These are phyloP conservation scores for Popillia japonica DNA, from an alignment of 1,140 invertebrate species.

Conservation along the genomic window DNA sequence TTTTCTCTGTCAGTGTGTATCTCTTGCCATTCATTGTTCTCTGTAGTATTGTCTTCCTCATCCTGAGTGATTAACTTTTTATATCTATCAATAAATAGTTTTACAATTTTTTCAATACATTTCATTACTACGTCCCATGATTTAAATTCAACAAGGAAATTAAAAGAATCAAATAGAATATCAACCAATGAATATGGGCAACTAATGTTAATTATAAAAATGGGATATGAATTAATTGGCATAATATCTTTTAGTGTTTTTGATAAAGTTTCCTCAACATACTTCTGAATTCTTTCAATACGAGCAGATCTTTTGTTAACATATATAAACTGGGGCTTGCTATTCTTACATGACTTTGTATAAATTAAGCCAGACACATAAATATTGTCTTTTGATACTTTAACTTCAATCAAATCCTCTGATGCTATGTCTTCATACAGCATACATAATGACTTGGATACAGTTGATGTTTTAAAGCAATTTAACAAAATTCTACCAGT, in stretches of 20 bases:
- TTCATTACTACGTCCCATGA: constrained; percentile 65
- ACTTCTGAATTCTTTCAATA: constrained; percentile 64
- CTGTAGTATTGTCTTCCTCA: neutral
- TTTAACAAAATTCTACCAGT: constrained; percentile 66
- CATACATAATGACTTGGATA: constrained; percentile 63
- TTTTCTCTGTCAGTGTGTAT: neutral
- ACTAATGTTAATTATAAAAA: constrained; percentile 69
- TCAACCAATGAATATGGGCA: constrained; percentile 69
- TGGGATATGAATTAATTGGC: constrained; percentile 60
- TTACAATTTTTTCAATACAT: constrained; percentile 63
- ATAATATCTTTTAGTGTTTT: constrained; percentile 4
- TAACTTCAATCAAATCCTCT: constrained; percentile 62
- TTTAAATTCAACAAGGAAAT: constrained; percentile 69
- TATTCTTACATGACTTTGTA: constrained; percentile 60
- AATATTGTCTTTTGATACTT: constrained; percentile 63
- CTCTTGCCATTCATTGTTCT: neutral
- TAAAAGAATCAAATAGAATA: constrained; percentile 63
- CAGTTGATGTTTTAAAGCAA: constrained; percentile 64
- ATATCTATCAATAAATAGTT: constrained; percentile 37
- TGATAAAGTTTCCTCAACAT: constrained; percentile 57
- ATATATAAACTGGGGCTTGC: constrained; percentile 69
- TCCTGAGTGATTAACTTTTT: neutral
- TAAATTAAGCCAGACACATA: constrained; percentile 66
- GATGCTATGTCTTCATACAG: constrained; percentile 63
- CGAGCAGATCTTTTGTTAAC: constrained; percentile 69